Conservation (phyloP, 1,140 invertebrate species). For the Zaprionus inermis region DNA sequence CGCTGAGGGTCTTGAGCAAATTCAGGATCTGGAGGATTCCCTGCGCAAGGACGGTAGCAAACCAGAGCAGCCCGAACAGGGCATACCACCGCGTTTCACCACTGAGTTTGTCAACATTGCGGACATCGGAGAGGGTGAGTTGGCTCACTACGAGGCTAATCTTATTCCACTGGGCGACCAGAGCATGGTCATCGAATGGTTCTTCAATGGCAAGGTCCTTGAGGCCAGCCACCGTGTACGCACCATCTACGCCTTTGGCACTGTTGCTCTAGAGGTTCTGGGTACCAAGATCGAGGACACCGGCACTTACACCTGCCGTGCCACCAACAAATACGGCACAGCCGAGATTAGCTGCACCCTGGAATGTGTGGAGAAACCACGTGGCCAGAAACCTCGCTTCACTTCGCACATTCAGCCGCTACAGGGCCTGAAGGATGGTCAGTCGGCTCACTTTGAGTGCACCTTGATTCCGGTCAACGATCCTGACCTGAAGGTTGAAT, state of each 20-base stretch:
- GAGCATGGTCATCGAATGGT: slow-evolving; percentile 98
- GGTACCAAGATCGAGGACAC: slow-evolving; percentile 95
- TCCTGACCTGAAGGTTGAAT: slow-evolving; percentile 97
- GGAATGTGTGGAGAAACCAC: slow-evolving; percentile 93
- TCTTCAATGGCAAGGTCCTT: slow-evolving; percentile 95
- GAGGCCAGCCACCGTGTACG: slow-evolving; percentile 95
- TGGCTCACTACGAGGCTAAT: slow-evolving; percentile 97
- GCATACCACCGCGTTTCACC: slow-evolving; percentile 94
- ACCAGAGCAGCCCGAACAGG: slow-evolving; percentile 89
- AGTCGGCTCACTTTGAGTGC: slow-evolving; percentile 96
- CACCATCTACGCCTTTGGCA: slow-evolving; percentile 97
- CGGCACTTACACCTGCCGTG: slow-evolving; percentile 93
- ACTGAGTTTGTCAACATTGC: slow-evolving; percentile 92
- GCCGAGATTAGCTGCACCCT: slow-evolving; percentile 94
- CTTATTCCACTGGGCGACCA: slow-evolving; percentile 97
- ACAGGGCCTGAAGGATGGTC: slow-evolving; percentile 94
- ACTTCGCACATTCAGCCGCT: slow-evolving; percentile 94
- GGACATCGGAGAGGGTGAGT: slow-evolving; percentile 94
- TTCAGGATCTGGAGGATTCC: slow-evolving; percentile 95
- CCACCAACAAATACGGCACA: slow-evolving; percentile 94
- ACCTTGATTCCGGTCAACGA: slow-evolving; percentile 96
- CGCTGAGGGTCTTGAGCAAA: slow-evolving; percentile 94
- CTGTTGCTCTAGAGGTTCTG: slow-evolving; percentile 96
- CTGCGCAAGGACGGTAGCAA: slow-evolving; percentile 89
- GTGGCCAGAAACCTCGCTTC: slow-evolving; percentile 94